A percentile compares a stretch with the other conserved stretches of the same genome.
phyloP scores from a whole-genome alignment of 1,140 invertebrate species.

The Bombus sylvicola region DNA sequence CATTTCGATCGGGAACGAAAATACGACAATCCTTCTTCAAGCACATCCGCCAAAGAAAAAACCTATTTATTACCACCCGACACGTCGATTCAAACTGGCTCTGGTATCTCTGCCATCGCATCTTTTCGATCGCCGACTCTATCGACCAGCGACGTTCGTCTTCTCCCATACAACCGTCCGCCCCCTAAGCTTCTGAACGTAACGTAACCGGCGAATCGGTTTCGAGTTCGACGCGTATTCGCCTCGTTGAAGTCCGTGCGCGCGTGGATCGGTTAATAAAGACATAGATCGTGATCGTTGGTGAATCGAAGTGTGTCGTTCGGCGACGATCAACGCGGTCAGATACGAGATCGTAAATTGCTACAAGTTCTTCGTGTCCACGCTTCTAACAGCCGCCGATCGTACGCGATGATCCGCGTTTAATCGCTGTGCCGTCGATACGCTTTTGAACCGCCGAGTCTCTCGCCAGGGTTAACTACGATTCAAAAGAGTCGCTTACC shows the following conservation, averaged over 20 bases:
- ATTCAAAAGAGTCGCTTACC: constrained; percentile 20
- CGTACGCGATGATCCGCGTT: constrained; percentile 44
- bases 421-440: constrained; percentile 47
- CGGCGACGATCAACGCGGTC: constrained; percentile 8
- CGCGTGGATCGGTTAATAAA: constrained; percentile 38
- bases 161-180: background rate
- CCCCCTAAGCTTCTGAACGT: background rate
- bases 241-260: background rate
- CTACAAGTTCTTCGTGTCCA: constrained; percentile 8
- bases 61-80: background rate
- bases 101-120: background rate
- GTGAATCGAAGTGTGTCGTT: background rate
- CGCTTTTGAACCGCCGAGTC: background rate
- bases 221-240: background rate
- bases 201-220: constrained; percentile 20
- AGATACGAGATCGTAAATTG: constrained; percentile 53
- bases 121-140: background rate
- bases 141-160: constrained; percentile 4
- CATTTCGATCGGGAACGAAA: background rate
- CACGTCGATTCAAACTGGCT: background rate
- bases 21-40: background rate
- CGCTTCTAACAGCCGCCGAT: background rate
- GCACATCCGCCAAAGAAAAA: background rate
- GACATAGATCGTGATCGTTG: constrained; percentile 44
- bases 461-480: background rate